Base-by-base conservation (phyloP, 2,797 vertebrate species). In the Myripristis jacobus region DNA sequence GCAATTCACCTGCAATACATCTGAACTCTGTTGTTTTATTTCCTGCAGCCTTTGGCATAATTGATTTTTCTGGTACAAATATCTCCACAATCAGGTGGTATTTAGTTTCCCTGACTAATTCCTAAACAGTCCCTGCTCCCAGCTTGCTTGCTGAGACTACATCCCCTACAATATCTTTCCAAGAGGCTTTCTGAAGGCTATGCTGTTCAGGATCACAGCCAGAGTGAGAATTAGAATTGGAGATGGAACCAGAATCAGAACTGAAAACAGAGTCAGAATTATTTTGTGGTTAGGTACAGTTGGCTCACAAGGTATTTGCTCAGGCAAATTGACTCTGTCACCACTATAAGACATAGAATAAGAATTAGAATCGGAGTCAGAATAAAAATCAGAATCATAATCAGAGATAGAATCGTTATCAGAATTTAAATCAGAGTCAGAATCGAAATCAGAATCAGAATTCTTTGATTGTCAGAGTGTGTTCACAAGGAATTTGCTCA, bases 261-360 rank as follows among this genome's bases (percentile, higher is more conserved):
- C 16, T 15, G 16, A n/a, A n/a, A n/a, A n/a, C n/a, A n/a, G 43
- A 44, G 16, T n/a, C 46, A 47, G 6, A 47, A 47, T 19, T 8
- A 21, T 1, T 19, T 19, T 79, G 73, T 78, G 50, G 38, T 58
- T 10, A 6, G 59, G 62, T 73, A 71, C 77, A 87, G 78, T 67
- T 48, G 70, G 73, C 79, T 83, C 81, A 66, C 61, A 43, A 51
- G 69, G 66, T 85, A 83, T 88, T 86, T 86, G 82, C 5, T 6
- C 8, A n/a, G 48, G 73, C 72, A 59, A 77, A 86, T 87, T 84
- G 83, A 79, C 34, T 11, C 58, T 43, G 57, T 84, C 80, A 81
- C 29, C 62, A 73, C 29, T 64, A 73, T 77, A 64, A 80, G 73
- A 66, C 76, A 66, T n/a, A n/a, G n/a, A n/a, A n/a, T n/a, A n/a